Percentiles rank a stretch among this genome's conserved stretches.
Evolutionary conservation across 2,888 invertebrate species (phyloP).

Genomic region (Tyria jacobaeae): DNA sequence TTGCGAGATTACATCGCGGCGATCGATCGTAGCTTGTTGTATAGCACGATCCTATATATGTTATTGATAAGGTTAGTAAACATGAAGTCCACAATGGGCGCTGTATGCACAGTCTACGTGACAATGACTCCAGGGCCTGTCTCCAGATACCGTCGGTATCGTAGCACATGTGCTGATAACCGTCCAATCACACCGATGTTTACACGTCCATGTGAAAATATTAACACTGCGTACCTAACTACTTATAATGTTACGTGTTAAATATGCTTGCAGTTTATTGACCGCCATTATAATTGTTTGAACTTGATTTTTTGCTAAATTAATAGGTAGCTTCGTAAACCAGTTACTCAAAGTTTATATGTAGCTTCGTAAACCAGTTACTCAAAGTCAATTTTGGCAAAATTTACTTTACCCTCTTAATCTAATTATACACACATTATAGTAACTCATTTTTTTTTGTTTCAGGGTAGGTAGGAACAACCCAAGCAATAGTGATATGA

Average conservation of each 20-base stretch:
- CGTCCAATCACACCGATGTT: slow-evolving; percentile 67
- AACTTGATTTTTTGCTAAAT: not conserved
- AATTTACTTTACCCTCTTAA: too few relatives aligned
- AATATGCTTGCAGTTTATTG: slow-evolving; percentile 19
- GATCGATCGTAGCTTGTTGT: slow-evolving; percentile 49
- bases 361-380: not conserved
- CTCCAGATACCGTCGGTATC: slow-evolving; percentile 52
- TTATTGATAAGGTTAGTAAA: slow-evolving; percentile 84
- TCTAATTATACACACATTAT: too few relatives aligned
- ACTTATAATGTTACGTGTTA: slow-evolving; percentile 28
- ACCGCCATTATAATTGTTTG: slow-evolving; percentile 1
- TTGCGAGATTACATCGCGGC: slow-evolving; percentile 14
- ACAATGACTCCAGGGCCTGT: slow-evolving; percentile 74
- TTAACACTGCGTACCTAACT: slow-evolving; percentile 33
- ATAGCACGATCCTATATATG: slow-evolving; percentile 46
- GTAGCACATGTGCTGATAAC: slow-evolving; percentile 68
- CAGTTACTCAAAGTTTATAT: not conserved
- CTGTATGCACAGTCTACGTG: slow-evolving; percentile 66
- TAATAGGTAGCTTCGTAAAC: not conserved
- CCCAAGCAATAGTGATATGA: too few relatives aligned
- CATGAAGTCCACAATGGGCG: slow-evolving; percentile 70
- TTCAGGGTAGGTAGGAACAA: too few relatives aligned
- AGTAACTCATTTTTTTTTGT: too few relatives aligned
- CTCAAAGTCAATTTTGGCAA: too few relatives aligned
- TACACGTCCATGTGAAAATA: slow-evolving; percentile 50